phyloP scores from a whole-genome alignment of 2,113 vertebrate species.

The Mesocricetus auratus region DNA sequence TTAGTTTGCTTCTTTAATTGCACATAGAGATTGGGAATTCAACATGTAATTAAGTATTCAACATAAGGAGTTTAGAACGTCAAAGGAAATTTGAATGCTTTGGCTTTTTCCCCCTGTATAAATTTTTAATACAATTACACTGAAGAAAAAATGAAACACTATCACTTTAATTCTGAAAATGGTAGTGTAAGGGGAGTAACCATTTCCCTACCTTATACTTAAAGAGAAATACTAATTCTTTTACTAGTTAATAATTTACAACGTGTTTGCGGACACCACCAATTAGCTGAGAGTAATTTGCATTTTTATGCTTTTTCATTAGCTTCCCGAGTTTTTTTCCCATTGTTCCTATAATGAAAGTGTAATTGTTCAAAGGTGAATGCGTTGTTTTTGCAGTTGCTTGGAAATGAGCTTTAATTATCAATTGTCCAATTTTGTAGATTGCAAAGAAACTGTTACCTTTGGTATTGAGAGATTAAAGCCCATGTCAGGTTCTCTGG shows the following conservation, averaged over 20 bases:
- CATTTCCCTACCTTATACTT: conserved; percentile 84
- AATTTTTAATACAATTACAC: conserved; percentile 76
- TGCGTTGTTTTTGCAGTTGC: conserved; percentile 81
- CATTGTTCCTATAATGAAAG: conserved; percentile 81
- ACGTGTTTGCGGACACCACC: conserved; percentile 84
- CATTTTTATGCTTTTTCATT: conserved; percentile 88
- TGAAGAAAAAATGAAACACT: conserved; percentile 70
- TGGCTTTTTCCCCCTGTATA: conserved; percentile 47
- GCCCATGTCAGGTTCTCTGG: neutral
- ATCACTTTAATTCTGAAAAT: conserved; percentile 56
- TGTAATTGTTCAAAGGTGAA: conserved; percentile 84
- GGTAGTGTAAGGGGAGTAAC: conserved; percentile 40
- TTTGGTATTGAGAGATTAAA: conserved; percentile 42
- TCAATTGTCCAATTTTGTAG: conserved; percentile 81
- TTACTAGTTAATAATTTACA: conserved; percentile 89
- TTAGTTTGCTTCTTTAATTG: neutral
- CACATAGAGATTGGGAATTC: neutral
- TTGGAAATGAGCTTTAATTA: conserved; percentile 86
- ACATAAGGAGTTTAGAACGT: conserved; percentile 31
- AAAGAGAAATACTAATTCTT: conserved; percentile 81
- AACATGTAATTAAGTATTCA: conserved; percentile 25
- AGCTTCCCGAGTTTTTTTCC: conserved; percentile 83
- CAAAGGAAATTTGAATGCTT: conserved; percentile 48
- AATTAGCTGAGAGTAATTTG: conserved; percentile 87
- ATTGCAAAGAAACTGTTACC: conserved; percentile 79